Evolutionary conservation across 2,888 invertebrate genomes (phyloP), one percentile per base, ranked within the genome.

Genomic region (Cephus spinipes): DNA sequence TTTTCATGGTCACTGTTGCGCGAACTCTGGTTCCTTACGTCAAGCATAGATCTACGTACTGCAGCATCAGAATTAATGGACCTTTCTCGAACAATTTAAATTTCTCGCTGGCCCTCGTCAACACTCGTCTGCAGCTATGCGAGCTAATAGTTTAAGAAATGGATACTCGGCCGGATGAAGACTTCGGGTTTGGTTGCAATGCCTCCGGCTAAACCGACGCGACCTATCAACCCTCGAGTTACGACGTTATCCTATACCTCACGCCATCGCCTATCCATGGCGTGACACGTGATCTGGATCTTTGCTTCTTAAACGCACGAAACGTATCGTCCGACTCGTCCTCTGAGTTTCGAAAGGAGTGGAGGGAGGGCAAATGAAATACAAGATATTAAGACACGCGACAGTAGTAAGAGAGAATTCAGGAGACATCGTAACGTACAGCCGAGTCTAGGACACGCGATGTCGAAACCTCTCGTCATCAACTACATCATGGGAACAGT

Each of bases 211-310:
- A 23, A 23, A 69, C 69, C 76, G 31, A 69, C 32, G 68, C 76
- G 69, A 34, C 76, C 34, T 55, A 40, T 31, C 33, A 15, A 75
- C 80, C 81, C 79, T 85, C 85, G 79, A 55, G 33, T 73, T 76
- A 82, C 83, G 81, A 75, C 80, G 87, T 86, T 83, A 87, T 80
- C 81, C 83, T 85, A 87, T 83, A 87, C 86, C 83, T 76, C 79
- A 78, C 80, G 82, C 81, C 84, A 86, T 87, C 82, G 82, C 81
- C 82, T 82, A 82, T 73, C 81, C 78, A 76, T 74, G 71, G 80
- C 79, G 81, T 78, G 87, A 85, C 84, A 86, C 83, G 80, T 81
- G 87, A 87, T 87, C 76, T 73, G 74, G 75, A 76, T 77, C 74
- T 76, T 77, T 30, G n/a, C 68, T 31, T 74, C 77, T 73, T 73